These are phyloP conservation scores for Noctua pronuba DNA, from an alignment of 2,888 invertebrate species.

Conservation along the genomic window DNA sequence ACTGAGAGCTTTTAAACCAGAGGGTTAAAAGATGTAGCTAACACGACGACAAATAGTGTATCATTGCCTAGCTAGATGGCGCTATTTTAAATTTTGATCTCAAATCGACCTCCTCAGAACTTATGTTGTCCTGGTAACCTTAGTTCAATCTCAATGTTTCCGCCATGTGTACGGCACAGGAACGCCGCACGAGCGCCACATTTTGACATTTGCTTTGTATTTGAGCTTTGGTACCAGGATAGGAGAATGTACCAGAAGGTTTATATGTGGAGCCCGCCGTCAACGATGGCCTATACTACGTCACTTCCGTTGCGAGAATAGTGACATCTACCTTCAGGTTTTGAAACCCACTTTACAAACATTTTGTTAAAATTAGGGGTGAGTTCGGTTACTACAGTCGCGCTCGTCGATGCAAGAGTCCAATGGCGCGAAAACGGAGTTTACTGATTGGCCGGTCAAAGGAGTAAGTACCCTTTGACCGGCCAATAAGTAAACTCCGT, in stretches of 20 bases:
- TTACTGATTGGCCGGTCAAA: too few species aligned
- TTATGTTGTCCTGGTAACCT: not conserved
- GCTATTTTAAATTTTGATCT: not conserved
- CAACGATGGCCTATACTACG: not conserved
- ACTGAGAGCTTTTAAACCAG: not conserved
- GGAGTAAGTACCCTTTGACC: not conserved
- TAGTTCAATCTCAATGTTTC: too few species aligned
- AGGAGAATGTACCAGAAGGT: too few species aligned
- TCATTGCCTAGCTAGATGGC: not conserved
- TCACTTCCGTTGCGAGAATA: not conserved
- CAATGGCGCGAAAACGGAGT: too few species aligned
- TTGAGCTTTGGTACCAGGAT: too few species aligned
- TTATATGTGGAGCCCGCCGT: not conserved
- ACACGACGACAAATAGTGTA: not conserved
- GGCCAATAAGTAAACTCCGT: not conserved
- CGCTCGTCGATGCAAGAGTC: not conserved
- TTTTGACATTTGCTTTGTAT: too few species aligned
- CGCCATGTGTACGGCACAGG: too few species aligned
- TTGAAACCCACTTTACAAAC: not conserved
- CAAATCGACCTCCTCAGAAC: not conserved
- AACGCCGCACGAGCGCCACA: too few species aligned
- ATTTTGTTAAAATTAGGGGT: not conserved
- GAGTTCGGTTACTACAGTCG: constrained; percentile 1
- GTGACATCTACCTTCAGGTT: not conserved
- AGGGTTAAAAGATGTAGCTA: not conserved